These are phyloP conservation scores for Lasioglossum malachurum DNA, from an alignment of 2,888 invertebrate genomes.

Conservation along the genomic window DNA sequence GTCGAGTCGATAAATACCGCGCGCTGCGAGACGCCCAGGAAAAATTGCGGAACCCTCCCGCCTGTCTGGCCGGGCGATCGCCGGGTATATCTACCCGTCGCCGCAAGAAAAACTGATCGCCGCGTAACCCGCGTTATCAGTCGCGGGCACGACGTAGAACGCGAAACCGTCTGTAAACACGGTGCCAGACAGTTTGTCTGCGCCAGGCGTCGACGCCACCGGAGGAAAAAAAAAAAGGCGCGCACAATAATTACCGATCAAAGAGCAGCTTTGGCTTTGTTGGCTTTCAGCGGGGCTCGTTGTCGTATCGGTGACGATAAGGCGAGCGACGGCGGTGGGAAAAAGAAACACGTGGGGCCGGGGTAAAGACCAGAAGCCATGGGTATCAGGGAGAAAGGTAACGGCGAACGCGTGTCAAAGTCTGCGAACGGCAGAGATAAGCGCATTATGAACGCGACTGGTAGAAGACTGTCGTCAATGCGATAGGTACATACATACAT, in stretches of 20 bases:
- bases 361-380: slow-evolving; percentile 17
- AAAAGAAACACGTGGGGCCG: slow-evolving; percentile 2
- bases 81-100: not conserved
- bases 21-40: not conserved
- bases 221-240: slow-evolving; percentile 11
- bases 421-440: slow-evolving; percentile 30
- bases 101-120: not conserved
- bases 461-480: slow-evolving; percentile 27
- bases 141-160: not conserved
- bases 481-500: slow-evolving; percentile 22
- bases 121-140: slow-evolving; percentile 6
- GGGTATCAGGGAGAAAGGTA: slow-evolving; percentile 17
- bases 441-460: slow-evolving; percentile 37
- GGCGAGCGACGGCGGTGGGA: not conserved
- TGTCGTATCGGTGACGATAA: slow-evolving; percentile 12
- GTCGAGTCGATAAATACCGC: slow-evolving; percentile 33
- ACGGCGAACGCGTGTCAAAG: slow-evolving; percentile 38
- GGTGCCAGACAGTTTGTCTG: slow-evolving; percentile 33
- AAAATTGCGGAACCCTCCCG: not conserved
- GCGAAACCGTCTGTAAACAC: slow-evolving; percentile 27
- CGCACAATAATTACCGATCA: slow-evolving; percentile 34
- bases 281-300: slow-evolving; percentile 1
- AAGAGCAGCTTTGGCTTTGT: slow-evolving; percentile 21
- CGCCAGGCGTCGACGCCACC: not conserved
- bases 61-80: not conserved